phyloP scores from a whole-genome alignment of 1,140 invertebrate species.

The Drosophila insularis region DNA sequence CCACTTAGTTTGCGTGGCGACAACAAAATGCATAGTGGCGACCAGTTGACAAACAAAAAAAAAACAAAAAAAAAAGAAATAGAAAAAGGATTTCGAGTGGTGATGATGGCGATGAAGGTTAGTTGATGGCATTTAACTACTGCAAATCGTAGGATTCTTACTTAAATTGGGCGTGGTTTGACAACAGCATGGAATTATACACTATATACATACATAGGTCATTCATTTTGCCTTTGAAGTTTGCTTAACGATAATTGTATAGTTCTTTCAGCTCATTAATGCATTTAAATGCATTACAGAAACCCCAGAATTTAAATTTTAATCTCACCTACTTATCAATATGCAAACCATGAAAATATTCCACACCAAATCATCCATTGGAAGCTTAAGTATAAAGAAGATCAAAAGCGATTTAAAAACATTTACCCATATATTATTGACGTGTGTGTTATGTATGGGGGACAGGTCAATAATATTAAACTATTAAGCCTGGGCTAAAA shows the following conservation, averaged over 20 bases:
- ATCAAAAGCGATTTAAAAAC: no score
- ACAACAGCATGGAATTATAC: neutral
- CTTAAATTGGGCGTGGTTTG: neutral
- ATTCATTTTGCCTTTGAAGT: neutral
- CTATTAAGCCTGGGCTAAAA: no score
- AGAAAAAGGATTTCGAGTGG: constrained; percentile 30
- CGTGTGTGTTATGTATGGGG: no score
- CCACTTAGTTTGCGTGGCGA: constrained; percentile 56
- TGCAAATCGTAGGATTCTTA: constrained; percentile 34
- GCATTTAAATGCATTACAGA: no score
- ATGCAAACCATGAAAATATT: no score
- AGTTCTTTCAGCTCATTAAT: no score
- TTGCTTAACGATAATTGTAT: neutral
- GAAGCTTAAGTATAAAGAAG: no score
- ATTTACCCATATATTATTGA: no score
- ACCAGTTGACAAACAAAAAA: constrained; percentile 6
- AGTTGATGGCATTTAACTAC: constrained; percentile 35
- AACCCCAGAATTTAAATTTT: no score
- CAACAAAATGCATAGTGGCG: constrained; percentile 18
- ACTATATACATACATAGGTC: constrained; percentile 12
- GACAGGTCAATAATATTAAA: no score
- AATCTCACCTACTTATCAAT: no score
- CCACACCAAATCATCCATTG: no score
- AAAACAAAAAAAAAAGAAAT: neutral
- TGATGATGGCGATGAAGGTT: neutral